Evolutionary conservation across 2,888 invertebrate genomes (phyloP), one percentile per base, ranked within the genome.

Genomic region (Pterostichus niger): DNA sequence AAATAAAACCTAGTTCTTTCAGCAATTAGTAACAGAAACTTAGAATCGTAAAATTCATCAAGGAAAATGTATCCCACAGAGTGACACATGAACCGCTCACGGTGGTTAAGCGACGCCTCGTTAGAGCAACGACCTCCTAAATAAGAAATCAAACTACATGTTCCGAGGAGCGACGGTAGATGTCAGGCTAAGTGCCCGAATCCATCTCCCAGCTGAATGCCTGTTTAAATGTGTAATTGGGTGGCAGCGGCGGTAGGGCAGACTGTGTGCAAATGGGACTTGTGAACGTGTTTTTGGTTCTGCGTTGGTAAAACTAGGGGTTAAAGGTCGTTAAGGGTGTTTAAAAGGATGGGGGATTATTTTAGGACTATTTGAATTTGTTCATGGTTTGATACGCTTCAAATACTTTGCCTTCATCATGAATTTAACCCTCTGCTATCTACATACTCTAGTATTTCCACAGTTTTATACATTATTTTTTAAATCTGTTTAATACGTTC

Each of bases 81-180:
- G 24, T 24, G 40, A 40, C 40, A 40, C 9, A 40, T 40, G 40
- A 40, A 7, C 15, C 54, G 24, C 15, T 54, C 54, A 54, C 9
- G 17, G 59, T 7, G 59, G 59, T 31, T 24, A 31, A 59, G 31
- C 31, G 59, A 59, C 10, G 59, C 2, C 7, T 59, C 59, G 59
- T 59, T 59, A 59, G 49, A 49, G 11, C 13, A n/a, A 49, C 24
- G 11, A 17, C 24, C 31, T 59, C 31, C 24, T 59, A 31, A 59
- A 59, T 59, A 59, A 59, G 59, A 59, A 59, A 59, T 59, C 59
- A 59, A 59, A 59, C 24, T 31, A 56, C 56, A 10, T 15, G 17
- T 17, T 56, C 56, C 6, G 13, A 6, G 13, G 13, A n/a, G 49
- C n/a, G n/a, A 13, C 49, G n/a, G 17, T 15, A 17, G 17, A 17